phyloP scores from a whole-genome alignment of 2,888 invertebrate species.

The Deilephila elpenor region DNA sequence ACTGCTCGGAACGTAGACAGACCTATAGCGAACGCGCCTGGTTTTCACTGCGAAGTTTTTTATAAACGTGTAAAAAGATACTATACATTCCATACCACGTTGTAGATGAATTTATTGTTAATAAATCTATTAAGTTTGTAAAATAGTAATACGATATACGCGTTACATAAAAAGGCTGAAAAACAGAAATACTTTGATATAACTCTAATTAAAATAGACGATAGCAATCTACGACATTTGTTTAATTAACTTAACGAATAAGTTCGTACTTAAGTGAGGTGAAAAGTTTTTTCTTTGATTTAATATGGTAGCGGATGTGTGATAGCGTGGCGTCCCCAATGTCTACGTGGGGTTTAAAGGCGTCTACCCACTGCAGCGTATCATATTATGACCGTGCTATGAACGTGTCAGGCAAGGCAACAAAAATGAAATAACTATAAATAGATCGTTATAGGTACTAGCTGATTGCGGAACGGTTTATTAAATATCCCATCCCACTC shows the following conservation, averaged over 20 bases:
- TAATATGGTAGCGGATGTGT: not conserved
- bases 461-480: too few relatives aligned
- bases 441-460: too few relatives aligned
- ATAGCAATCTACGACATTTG: conserved; percentile 1
- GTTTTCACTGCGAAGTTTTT: not conserved
- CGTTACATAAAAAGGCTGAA: not conserved
- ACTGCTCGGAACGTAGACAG: not conserved
- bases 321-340: not conserved
- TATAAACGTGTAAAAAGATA: not conserved
- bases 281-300: conserved; percentile 11
- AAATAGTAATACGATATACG: not conserved
- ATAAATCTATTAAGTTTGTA: not conserved
- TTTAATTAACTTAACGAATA: not conserved
- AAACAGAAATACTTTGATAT: not conserved
- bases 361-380: too few relatives aligned
- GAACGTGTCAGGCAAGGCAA: too few relatives aligned
- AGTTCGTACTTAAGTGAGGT: not conserved
- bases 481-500: too few relatives aligned
- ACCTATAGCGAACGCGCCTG: not conserved
- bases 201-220: not conserved
- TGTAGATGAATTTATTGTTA: not conserved
- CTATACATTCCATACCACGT: not conserved
- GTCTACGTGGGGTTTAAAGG: not conserved
- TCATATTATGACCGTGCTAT: too few relatives aligned
- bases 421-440: too few relatives aligned